Evolutionary conservation across 2,113 vertebrate species (phyloP).

Genomic region (Chlamydotis undulata): DNA sequence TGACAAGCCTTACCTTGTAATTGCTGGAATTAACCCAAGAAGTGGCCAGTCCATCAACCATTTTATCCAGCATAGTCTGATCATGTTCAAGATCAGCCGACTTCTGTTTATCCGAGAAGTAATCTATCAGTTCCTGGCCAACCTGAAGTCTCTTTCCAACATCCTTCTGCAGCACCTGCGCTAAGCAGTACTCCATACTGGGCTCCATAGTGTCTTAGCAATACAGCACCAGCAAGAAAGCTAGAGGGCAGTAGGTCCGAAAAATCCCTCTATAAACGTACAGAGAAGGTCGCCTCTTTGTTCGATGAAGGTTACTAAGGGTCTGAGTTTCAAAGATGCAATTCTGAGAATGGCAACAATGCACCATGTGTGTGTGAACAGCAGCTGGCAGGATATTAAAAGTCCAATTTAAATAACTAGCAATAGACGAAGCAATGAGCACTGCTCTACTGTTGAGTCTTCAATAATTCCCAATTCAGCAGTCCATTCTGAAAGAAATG

Average conservation of each 20-base stretch:
- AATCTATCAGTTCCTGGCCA: slow-evolving; percentile 95
- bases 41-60: slow-evolving; percentile 94
- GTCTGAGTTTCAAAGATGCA: slow-evolving; percentile 83
- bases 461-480: slow-evolving; percentile 84
- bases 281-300: slow-evolving; percentile 73
- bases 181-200: slow-evolving; percentile 93
- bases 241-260: slow-evolving; percentile 72
- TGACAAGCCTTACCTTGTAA: slow-evolving; percentile 89
- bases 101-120: slow-evolving; percentile 91
- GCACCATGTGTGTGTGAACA: slow-evolving; percentile 95
- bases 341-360: slow-evolving; percentile 94
- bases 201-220: slow-evolving; percentile 84
- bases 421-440: slow-evolving; percentile 75
- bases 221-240: slow-evolving; percentile 69
- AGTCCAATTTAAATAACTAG: slow-evolving; percentile 86
- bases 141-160: slow-evolving; percentile 93
- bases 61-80: slow-evolving; percentile 94
- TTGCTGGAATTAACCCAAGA: slow-evolving; percentile 99
- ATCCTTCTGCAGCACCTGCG: slow-evolving; percentile 95
- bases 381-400: slow-evolving; percentile 92
- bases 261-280: slow-evolving; percentile 65
- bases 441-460: slow-evolving; percentile 71
- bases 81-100: slow-evolving; percentile 95
- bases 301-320: slow-evolving; percentile 80
- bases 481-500: slow-evolving; percentile 78